These are phyloP conservation scores for Steatocranus sp. DNA, from an alignment of 2,797 vertebrate species.

Conservation along the genomic window DNA sequence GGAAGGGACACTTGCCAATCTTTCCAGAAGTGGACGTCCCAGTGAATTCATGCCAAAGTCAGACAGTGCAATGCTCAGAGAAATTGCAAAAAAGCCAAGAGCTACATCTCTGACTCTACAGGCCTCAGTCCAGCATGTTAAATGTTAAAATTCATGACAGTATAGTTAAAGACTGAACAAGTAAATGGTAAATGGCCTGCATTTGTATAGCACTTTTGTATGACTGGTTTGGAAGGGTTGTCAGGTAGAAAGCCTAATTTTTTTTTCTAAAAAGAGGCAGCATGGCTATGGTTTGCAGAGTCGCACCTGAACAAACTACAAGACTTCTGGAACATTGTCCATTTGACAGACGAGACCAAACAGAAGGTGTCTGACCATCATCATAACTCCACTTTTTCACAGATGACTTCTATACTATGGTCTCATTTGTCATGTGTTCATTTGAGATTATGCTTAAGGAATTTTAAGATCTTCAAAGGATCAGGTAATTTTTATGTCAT, in stretches of 20 bases:
- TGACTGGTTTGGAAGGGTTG: neutral
- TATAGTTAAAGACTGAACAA: neutral
- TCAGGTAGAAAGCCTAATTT: neutral
- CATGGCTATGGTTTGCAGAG: neutral
- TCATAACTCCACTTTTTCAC: neutral
- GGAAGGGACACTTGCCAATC: neutral
- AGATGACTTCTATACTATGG: neutral
- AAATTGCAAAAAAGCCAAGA: too few species aligned
- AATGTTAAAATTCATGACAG: neutral
- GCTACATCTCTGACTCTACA: neutral
- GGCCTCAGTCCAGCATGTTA: accelerated
- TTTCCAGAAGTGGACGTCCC: neutral
- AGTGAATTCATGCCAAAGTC: neutral
- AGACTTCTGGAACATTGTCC: neutral
- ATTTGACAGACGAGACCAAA: neutral
- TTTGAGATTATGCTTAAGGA: neutral
- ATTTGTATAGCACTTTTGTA: too few species aligned
- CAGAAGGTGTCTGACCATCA: neutral
- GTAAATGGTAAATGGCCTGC: too few species aligned
- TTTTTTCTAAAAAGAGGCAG: neutral
- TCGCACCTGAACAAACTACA: neutral
- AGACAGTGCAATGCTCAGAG: neutral
- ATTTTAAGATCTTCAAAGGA: neutral
- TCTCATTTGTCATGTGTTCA: neutral
- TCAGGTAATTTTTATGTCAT: neutral